Conservation (phyloP, 2,797 vertebrate species). For the Echeneis naucrates region DNA sequence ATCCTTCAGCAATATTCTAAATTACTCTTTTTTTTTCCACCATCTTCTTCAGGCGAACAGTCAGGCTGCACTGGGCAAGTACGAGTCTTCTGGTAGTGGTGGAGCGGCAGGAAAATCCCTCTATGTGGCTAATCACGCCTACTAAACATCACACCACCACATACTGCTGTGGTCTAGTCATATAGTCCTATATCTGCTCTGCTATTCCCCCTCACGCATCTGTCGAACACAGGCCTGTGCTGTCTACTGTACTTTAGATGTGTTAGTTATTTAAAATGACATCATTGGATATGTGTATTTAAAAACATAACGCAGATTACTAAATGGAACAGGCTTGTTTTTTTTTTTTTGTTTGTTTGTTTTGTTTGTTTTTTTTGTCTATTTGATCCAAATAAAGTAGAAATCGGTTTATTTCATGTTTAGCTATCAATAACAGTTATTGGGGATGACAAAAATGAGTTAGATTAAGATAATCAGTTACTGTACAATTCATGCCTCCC, state of each 20-base stretch:
- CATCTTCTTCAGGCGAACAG: conserved; percentile 87
- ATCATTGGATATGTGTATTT: conserved; percentile 73
- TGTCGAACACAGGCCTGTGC: conserved; percentile 83
- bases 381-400: conserved; percentile 31
- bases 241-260: conserved; percentile 87
- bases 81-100: conserved; percentile 83
- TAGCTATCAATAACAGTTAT: not conserved
- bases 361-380: conserved; percentile 22
- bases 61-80: conserved; percentile 92
- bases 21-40: not conserved
- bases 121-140: conserved; percentile 95
- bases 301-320: conserved; percentile 56
- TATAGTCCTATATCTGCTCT: conserved; percentile 84
- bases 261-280: conserved; percentile 67
- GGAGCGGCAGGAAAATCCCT: conserved; percentile 90
- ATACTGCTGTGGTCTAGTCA: conserved; percentile 73
- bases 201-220: conserved; percentile 75
- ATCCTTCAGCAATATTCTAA: not conserved
- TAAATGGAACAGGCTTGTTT: conserved; percentile 58
- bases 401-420: conserved; percentile 17
- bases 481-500: conserved; percentile 54
- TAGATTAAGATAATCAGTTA: conserved; percentile 49
- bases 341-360: conserved; percentile 21
- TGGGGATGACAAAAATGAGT: conserved; percentile 25
- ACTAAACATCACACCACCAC: conserved; percentile 85